Base-by-base conservation (phyloP, 2,797 vertebrate species). In the Amazona finschi region DNA sequence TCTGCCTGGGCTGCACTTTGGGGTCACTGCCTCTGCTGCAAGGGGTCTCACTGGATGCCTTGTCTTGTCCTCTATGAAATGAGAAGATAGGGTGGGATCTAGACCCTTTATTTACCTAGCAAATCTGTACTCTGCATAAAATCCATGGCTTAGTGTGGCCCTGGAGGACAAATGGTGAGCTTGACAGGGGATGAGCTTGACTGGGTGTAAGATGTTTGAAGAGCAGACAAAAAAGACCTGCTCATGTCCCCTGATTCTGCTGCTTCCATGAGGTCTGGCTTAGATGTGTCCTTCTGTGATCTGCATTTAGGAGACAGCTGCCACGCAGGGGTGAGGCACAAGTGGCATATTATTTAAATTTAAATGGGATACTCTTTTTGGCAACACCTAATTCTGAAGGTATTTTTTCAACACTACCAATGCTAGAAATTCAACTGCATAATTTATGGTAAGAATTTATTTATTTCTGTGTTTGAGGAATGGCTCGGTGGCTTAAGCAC, bases 241-340 rank as follows among this genome's bases (percentile, higher is more conserved):
- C 5, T 60, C 6, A 20, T 13, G 3, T 33, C 4, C 25, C 24
- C 53, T 49, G 27, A 22, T 67, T 79, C 49, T 58, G 5, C 25
- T 58, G 16, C 8, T 7, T 80, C 18, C 1, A 0, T 27, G 30
- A 71, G 15, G 13, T 65, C 53, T 65, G 47, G 11, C 44, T 93
- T 64, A 47, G 27, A 55, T 24, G 3, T 43, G 8, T 36, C 22
- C 14, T 81, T 83, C 43, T 66, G 72, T 74, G 89, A 61, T 22
- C 8, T 74, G 18, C 5, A 8, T 60, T 60, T 43, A 74, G 11
- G 25, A 77, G 39, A 50, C 18, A 60, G 31, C 21, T 87, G 31
- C 15, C n/a, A 47, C 0, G 1, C 11, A 72, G 33, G 15, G 12
- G 46, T 78, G 9, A 3, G 18, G 3, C n/a, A 67, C 6, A 50